These are phyloP conservation scores for Oceanodroma tethys DNA, from an alignment of 2,113 vertebrate species.

Conservation along the genomic window DNA sequence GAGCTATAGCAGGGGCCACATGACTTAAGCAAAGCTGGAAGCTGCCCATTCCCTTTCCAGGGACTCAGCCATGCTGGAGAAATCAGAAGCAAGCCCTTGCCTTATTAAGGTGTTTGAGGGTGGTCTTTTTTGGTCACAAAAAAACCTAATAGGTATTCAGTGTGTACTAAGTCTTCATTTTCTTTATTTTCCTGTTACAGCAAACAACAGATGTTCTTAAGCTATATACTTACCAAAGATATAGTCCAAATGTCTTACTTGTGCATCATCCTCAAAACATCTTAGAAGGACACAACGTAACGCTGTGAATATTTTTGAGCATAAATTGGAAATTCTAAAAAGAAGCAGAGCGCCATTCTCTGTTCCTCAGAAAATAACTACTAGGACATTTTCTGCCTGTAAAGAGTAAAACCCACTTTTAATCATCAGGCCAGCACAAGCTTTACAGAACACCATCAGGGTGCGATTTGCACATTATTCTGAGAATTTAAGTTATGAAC, in stretches of 20 bases:
- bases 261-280: neutral
- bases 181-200: neutral
- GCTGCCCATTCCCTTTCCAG: neutral
- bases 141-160: neutral
- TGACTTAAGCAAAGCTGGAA: neutral
- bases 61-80: neutral
- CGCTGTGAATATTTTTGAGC: neutral
- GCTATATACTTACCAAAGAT: neutral
- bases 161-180: neutral
- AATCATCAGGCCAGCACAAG: neutral
- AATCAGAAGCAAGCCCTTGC: conserved; percentile 9
- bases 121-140: neutral
- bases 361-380: neutral
- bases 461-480: neutral
- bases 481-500: neutral
- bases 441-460: neutral
- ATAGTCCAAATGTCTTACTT: neutral
- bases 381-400: neutral
- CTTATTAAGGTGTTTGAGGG: neutral
- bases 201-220: neutral
- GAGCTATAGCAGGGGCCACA: neutral
- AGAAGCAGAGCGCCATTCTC: neutral
- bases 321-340: neutral
- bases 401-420: neutral
- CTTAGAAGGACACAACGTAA: neutral